Conservation (phyloP, 2,888 invertebrate genomes). For the Monopis laevigella region DNA sequence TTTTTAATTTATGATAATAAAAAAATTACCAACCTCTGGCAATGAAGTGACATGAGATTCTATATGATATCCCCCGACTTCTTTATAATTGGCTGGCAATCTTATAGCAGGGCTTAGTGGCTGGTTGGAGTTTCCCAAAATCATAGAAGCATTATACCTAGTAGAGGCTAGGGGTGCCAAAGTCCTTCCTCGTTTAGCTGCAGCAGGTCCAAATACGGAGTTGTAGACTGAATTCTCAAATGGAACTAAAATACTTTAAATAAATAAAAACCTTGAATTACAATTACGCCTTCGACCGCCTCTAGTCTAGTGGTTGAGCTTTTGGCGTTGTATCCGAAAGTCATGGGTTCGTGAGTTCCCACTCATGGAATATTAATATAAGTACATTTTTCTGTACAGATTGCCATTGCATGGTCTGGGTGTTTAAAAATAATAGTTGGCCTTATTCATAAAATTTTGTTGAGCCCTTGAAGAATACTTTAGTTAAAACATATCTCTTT, state of each 20-base stretch:
- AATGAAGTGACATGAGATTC: not conserved
- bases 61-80: slow-evolving; percentile 9
- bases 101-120: slow-evolving; percentile 1
- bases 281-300: no score
- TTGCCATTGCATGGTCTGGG: no score
- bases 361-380: no score
- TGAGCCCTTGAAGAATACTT: no score
- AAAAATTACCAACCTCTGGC: slow-evolving; percentile 7
- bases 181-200: slow-evolving; percentile 13
- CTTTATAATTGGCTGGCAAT: slow-evolving; percentile 5
- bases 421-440: no score
- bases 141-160: slow-evolving; percentile 19
- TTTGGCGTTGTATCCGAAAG: no score
- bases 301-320: no score
- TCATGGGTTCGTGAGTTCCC: no score
- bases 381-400: no score
- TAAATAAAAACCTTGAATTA: not conserved
- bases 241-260: not conserved
- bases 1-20: not conserved
- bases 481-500: no score
- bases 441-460: no score
- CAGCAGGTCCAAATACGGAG: slow-evolving; percentile 14
- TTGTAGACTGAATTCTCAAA: slow-evolving; percentile 15
- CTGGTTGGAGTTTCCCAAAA: slow-evolving; percentile 12
- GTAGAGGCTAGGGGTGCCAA: slow-evolving; percentile 17